Evolutionary conservation across 2,888 invertebrate genomes (phyloP).

Genomic region (Andrena dorsata): DNA sequence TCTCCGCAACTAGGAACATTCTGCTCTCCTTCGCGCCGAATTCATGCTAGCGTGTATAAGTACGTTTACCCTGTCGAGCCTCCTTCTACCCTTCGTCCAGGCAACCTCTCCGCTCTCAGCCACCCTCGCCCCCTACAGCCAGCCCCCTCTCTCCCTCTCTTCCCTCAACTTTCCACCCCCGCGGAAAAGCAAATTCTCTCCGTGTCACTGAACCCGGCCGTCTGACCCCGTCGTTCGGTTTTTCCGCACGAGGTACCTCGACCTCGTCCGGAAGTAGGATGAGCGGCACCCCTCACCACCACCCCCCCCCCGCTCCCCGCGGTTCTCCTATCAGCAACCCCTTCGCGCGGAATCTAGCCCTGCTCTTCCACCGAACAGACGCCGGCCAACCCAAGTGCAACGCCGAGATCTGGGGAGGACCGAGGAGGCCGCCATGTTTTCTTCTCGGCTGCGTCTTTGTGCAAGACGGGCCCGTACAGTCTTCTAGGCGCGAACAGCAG

Average conservation of each 20-base stretch:
- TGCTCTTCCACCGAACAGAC: neutral
- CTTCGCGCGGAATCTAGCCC: conserved; percentile 3
- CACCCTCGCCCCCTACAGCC: conserved; percentile 21
- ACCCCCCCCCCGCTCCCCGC: conserved; percentile 31
- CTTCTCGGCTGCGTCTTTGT: no score
- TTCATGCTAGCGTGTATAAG: conserved; percentile 63
- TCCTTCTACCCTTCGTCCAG: conserved; percentile 24
- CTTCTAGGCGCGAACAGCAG: no score
- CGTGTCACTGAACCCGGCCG: conserved; percentile 82
- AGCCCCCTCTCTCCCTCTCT: conserved; percentile 18
- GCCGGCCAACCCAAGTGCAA: no score
- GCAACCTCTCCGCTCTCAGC: conserved; percentile 23
- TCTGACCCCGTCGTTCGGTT: conserved; percentile 83
- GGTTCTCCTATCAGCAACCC: conserved; percentile 15
- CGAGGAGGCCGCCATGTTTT: no score
- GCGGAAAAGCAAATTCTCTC: conserved; percentile 81
- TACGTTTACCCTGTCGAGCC: conserved; percentile 63
- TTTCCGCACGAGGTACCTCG: conserved; percentile 81
- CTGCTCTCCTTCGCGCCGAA: conserved; percentile 65
- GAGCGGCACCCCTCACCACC: conserved; percentile 48
- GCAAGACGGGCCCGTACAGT: no score
- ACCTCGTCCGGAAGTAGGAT: conserved; percentile 79
- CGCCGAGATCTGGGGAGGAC: no score
- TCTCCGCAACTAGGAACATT: conserved; percentile 51
- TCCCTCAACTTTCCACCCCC: conserved; percentile 54